phyloP scores from a whole-genome alignment of 2,113 vertebrate species.

The Pachypanchax playfairii region DNA sequence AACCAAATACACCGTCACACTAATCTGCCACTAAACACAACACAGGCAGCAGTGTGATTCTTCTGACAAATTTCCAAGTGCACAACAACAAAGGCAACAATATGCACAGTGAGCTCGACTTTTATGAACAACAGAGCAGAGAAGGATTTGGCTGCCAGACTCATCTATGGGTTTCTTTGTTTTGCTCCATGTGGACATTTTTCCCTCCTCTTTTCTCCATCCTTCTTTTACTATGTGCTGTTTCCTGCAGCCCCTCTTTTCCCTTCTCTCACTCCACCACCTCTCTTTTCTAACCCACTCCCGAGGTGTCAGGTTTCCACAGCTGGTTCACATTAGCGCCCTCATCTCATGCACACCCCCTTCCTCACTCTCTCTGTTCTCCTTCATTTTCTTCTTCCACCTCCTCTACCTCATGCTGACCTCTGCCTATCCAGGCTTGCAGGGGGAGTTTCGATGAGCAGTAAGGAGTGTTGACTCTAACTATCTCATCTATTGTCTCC shows the following conservation, averaged over 20 bases:
- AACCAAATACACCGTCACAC: slow-evolving; percentile 28
- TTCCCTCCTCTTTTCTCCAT: slow-evolving; percentile 40
- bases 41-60: neutral
- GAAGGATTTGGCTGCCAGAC: slow-evolving; percentile 45
- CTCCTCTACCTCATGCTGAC: slow-evolving; percentile 72
- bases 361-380: slow-evolving; percentile 19
- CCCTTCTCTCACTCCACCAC: slow-evolving; percentile 68
- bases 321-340: slow-evolving; percentile 81
- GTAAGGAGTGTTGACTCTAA: slow-evolving; percentile 46
- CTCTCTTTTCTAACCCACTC: slow-evolving; percentile 64
- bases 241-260: slow-evolving; percentile 60
- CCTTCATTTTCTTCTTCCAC: slow-evolving; percentile 21
- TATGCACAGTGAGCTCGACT: slow-evolving; percentile 20
- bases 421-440: slow-evolving; percentile 63
- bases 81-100: neutral
- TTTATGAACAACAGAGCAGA: slow-evolving; percentile 43
- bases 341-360: slow-evolving; percentile 49
- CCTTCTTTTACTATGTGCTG: slow-evolving; percentile 39
- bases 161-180: slow-evolving; percentile 77
- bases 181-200: slow-evolving; percentile 59
- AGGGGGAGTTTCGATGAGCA: slow-evolving; percentile 46
- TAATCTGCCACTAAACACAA: slow-evolving; percentile 31
- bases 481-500: slow-evolving; percentile 42
- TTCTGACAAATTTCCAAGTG: slow-evolving; percentile 15
- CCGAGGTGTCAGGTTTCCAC: slow-evolving; percentile 81